Base-by-base conservation (phyloP, 2,113 vertebrate species). In the Melanerpes aurifrons region DNA sequence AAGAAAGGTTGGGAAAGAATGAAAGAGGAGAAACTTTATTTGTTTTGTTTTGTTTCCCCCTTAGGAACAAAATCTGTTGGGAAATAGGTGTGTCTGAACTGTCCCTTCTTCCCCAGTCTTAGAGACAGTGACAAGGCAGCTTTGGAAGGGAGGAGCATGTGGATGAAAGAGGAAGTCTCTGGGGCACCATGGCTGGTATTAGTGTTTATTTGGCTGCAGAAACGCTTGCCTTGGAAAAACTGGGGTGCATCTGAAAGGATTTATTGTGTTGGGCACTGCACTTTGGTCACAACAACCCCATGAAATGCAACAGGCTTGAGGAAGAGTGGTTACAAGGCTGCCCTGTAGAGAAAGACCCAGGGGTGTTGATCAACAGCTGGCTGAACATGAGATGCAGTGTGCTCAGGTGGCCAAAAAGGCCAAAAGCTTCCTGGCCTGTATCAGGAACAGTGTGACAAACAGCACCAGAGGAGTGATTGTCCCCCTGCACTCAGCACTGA, bases 141-240 rank as follows among this genome's bases (percentile, higher is more conserved):
- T 93, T 72, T 77, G 75, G 66, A 80, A 54, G 82, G 79, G 87
- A 87, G 92, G 93, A 86, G 79, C 3, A 0, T 58, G 73, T 79
- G 73, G 73, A 74, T 58, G 73, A 63, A 69, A 87, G 35, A 90
- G 43, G 64, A 83, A 70, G 62, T 86, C 82, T 93, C 90, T 79
- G 70, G 63, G 86, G 87, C 62, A 82, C 71, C 63, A 67, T 6
- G 59, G 50, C 9, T 91, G 73, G 73, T 21, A 2, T 73, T 26
- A 48, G 31, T 59, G 72, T 69, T 93, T 93, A 62, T 77, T 91
- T 96, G 94, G 89, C 85, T 91, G 68, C 91, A 80, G 82, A 74
- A 78, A 58, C 0, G 7, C 72, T 66, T 87, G 57, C 40, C 79
- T 73, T 87, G 75, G 62, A 86, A 66, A 93, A 88, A 18, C 31